Evolutionary conservation across 2,888 invertebrate species (phyloP).

Genomic region (Myathropa florea): DNA sequence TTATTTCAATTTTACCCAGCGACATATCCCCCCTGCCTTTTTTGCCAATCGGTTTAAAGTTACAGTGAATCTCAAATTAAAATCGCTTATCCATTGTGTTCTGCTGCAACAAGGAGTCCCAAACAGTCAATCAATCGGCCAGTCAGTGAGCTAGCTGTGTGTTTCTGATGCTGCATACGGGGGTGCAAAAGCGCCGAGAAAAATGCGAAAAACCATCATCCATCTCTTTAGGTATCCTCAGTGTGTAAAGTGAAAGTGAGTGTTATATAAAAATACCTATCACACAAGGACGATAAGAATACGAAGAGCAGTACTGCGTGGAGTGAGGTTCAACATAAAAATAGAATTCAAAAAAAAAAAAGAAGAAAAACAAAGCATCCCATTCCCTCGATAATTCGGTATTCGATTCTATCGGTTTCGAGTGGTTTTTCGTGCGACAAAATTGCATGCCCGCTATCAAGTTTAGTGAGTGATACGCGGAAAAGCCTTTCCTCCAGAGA

Average conservation of each 20-base stretch:
- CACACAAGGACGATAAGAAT: constrained; percentile 47
- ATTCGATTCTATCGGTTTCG: not conserved
- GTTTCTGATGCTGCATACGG: constrained; percentile 27
- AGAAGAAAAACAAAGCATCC: not conserved
- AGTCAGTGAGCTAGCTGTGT: constrained; percentile 5
- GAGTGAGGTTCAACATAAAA: not conserved
- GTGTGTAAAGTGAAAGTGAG: constrained; percentile 69
- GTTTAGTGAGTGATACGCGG: not conserved
- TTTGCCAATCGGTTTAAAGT: constrained; percentile 33
- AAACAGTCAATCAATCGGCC: not conserved
- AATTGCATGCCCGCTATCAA: not conserved
- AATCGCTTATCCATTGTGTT: constrained; percentile 23
- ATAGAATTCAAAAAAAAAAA: not conserved
- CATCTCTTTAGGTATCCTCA: constrained; percentile 31
- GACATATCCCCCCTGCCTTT: not conserved
- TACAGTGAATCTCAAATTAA: constrained; percentile 36
- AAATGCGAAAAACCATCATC: constrained; percentile 61
- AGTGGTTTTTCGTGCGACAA: not conserved
- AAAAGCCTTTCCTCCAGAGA: not conserved
- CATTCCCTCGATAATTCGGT: not conserved
- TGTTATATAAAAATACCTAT: constrained; percentile 62
- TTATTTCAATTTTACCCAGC: constrained; percentile 12
- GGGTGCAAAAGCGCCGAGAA: constrained; percentile 52
- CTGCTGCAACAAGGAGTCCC: not conserved
- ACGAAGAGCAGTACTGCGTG: not conserved